Base-by-base conservation (phyloP, 2,113 vertebrate species). In the Meles meles region DNA sequence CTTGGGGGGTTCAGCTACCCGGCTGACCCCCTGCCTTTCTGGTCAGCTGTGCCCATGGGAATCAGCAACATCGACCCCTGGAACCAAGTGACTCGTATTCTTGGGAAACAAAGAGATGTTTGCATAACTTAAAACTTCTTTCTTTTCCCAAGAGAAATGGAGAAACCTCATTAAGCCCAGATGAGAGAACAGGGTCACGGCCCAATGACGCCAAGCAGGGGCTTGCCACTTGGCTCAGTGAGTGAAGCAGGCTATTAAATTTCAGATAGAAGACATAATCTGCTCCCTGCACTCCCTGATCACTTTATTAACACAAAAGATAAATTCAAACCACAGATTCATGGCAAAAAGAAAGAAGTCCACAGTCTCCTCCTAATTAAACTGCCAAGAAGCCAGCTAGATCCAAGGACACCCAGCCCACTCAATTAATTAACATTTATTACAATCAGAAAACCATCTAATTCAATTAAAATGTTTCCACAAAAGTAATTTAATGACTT, bases 371-470 rank as follows among this genome's bases (percentile, higher is more conserved):
- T 93, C 88, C 96, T 91, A 93, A 95, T 96, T 96, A 96, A 93
- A 83, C 65, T 31, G 0, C 88, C 88, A 86, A 97, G 98, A 81
- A 97, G 97, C 42, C 91, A 92, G 71, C 72, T 87, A 76, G 91
- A 96, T 96, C 61, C 97, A 97, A 98, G 97, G 97, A 95, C 87
- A 97, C 92, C 37, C 42, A 17, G 7, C 98, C 96, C 93, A 95
- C 88, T 97, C 97, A 97, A 97, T 96, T 98, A 98, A 98, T 98
- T 98, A 97, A 95, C 97, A 95, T 97, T 98, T 98, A 97, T 96
- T 98, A 97, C 95, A 1, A 21, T 86, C 96, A 97, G 96, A 94
- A 97, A 97, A 97, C 86, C 98, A 52, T 97, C 23, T 1, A 88
- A 98, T 94, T 97, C 96, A 98, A 97, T 97, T 96, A 98, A 96